Percentiles rank a stretch among this genome's conserved stretches.
Conservation (phyloP, 2,888 invertebrate genomes). For the Tiphia femorata region DNA sequence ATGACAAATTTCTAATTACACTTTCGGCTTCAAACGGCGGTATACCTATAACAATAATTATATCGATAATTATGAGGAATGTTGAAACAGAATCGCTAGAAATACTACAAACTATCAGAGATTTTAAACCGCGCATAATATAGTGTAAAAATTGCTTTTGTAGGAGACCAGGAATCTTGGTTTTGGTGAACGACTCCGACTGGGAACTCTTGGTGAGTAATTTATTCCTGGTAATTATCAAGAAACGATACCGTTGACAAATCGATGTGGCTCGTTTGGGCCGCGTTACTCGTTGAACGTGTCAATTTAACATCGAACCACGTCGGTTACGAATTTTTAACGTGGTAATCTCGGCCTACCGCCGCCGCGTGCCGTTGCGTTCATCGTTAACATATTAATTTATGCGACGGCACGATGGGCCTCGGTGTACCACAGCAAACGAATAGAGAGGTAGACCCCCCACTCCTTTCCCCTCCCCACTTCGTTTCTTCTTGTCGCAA, state of each 20-base stretch:
- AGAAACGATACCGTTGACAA: not conserved
- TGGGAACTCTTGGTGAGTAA: conserved; percentile 87
- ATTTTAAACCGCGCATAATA: too few relatives aligned
- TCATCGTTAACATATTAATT: not conserved
- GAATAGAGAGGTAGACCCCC: not conserved
- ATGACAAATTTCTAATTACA: too few relatives aligned
- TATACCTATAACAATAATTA: too few relatives aligned
- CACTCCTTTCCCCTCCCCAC: not conserved
- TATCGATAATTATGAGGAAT: too few relatives aligned
- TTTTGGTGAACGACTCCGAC: conserved; percentile 93
- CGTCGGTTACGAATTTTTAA: too few relatives aligned
- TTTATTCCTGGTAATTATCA: not conserved
- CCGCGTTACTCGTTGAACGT: too few relatives aligned
- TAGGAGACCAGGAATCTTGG: conserved; percentile 90
- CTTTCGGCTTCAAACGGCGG: too few relatives aligned
- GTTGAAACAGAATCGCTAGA: too few relatives aligned
- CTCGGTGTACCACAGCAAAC: not conserved
- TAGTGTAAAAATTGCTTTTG: conserved; percentile 44
- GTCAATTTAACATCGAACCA: not conserved
- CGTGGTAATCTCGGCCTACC: not conserved
- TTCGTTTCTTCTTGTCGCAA: not conserved
- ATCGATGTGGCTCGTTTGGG: not conserved
- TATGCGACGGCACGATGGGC: conserved; percentile 1
- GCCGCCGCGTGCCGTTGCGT: not conserved
- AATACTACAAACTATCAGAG: too few relatives aligned